Conservation (phyloP, 2,797 vertebrate species). For the Petrocephalus schoutedeni region DNA sequence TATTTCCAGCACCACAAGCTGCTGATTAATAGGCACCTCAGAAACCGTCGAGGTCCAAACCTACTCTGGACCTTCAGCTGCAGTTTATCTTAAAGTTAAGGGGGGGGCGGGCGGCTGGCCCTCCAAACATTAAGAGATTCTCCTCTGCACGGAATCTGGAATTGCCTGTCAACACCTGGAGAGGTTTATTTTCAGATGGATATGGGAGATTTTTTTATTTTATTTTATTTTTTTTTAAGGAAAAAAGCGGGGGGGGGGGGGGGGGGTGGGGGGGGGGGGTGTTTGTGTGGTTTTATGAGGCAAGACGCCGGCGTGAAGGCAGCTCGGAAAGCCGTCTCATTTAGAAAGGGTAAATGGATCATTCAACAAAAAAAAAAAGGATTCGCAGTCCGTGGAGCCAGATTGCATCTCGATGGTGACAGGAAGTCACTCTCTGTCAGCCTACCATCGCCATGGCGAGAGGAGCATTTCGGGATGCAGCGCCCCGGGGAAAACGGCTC, state of each 20-base stretch:
- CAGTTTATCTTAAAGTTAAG: conserved; percentile 28
- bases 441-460: not conserved
- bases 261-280: too few species aligned
- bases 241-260: not conserved
- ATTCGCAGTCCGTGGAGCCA: not conserved
- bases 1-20: conserved; percentile 26
- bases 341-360: conserved; percentile 3
- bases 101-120: not conserved
- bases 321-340: not conserved
- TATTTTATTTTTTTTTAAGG: not conserved
- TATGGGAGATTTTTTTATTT: not conserved
- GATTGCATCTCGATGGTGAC: conserved; percentile 33
- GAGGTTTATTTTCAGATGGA: conserved; percentile 11
- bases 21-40: conserved; percentile 45
- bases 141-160: not conserved
- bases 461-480: not conserved
- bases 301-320: not conserved
- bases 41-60: conserved; percentile 30
- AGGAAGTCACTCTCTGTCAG: conserved; percentile 13
- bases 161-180: conserved; percentile 21
- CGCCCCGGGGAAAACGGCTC: not conserved
- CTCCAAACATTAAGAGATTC: conserved; percentile 2
- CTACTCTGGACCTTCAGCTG: conserved; percentile 24
- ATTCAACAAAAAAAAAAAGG: conserved; percentile 14
- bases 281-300: not conserved